phyloP scores from a whole-genome alignment of 2,113 vertebrate genomes.

The Abramis brama region DNA sequence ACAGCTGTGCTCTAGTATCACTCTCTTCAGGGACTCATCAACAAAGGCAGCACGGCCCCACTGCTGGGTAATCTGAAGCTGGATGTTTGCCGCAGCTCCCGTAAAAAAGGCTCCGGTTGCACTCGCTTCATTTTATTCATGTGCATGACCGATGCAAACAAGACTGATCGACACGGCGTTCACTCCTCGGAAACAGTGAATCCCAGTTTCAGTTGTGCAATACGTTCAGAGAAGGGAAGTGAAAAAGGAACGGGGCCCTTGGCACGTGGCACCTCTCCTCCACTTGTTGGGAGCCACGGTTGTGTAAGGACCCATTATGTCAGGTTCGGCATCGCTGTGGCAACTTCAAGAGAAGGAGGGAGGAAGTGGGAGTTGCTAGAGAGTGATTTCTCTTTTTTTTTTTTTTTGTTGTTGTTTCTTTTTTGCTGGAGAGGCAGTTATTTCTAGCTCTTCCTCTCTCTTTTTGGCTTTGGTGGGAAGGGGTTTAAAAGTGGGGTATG shows the following conservation, averaged over 20 bases:
- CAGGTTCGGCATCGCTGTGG: conserved; percentile 52
- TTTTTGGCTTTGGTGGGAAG: background rate
- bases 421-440: conserved; percentile 46
- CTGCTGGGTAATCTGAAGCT: conserved; percentile 29
- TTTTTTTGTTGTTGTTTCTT: background rate
- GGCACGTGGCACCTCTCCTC: conserved; percentile 57
- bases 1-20: conserved; percentile 23
- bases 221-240: conserved; percentile 49
- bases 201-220: conserved; percentile 58
- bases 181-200: conserved; percentile 44
- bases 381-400: conserved; percentile 50
- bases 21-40: conserved; percentile 41
- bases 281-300: conserved; percentile 42
- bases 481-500: conserved; percentile 29
- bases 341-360: conserved; percentile 47
- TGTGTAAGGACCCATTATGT: conserved; percentile 59
- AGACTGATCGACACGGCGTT: background rate
- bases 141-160: background rate
- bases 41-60: conserved; percentile 2
- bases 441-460: conserved; percentile 40
- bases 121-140: background rate
- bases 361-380: conserved; percentile 58
- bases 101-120: conserved; percentile 26
- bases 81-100: conserved; percentile 2
- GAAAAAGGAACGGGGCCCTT: conserved; percentile 53